These are phyloP conservation scores for Lapara coniferarum DNA, from an alignment of 2,888 invertebrate genomes.

Conservation along the genomic window DNA sequence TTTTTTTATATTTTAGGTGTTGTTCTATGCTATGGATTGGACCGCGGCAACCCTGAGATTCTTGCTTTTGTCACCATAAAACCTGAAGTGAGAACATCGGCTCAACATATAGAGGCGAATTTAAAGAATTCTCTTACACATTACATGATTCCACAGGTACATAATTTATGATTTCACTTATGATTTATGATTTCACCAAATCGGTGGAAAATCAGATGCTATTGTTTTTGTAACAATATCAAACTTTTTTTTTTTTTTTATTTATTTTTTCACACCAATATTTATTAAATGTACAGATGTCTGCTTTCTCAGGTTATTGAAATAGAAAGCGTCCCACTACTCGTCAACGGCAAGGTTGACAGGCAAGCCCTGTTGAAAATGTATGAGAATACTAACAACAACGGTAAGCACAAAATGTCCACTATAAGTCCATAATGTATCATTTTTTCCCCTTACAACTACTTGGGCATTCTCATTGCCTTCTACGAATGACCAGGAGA, in stretches of 20 bases:
- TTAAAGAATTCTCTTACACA: conserved; percentile 86
- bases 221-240: no score
- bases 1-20: conserved; percentile 69
- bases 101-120: conserved; percentile 85
- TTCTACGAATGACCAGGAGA: no score
- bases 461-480: no score
- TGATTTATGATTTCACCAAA: no score
- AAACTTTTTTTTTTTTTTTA: neutral
- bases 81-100: conserved; percentile 72
- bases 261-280: neutral
- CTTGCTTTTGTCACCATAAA: conserved; percentile 86
- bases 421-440: no score
- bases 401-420: conserved; percentile 69
- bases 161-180: no score
- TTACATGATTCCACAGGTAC: conserved; percentile 92
- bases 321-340: conserved; percentile 89
- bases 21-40: conserved; percentile 91
- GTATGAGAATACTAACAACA: conserved; percentile 89
- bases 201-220: no score
- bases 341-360: conserved; percentile 95
- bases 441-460: no score
- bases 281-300: neutral
- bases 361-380: conserved; percentile 89
- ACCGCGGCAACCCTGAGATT: conserved; percentile 88
- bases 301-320: conserved; percentile 82